Conservation (phyloP, 2,113 vertebrate genomes). For the Lophochroa leadbeateri region DNA sequence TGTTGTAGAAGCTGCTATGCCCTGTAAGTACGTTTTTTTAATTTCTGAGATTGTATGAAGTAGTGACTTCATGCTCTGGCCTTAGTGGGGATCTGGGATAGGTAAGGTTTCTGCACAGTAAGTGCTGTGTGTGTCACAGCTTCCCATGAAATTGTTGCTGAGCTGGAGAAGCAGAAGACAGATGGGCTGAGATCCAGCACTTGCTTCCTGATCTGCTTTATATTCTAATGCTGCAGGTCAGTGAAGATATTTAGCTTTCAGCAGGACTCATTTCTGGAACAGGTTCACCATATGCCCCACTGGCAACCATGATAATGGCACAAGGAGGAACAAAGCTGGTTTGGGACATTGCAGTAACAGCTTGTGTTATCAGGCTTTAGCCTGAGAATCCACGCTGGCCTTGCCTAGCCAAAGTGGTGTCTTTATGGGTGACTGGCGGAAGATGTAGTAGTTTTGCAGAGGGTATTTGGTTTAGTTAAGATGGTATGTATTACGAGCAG, state of each 20-base stretch:
- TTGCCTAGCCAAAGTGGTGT: background rate
- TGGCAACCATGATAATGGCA: background rate
- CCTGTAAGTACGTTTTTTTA: accelerated
- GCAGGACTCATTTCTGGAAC: background rate
- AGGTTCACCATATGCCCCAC: accelerated
- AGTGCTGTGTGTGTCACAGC: background rate
- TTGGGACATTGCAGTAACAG: background rate
- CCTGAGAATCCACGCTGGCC: background rate
- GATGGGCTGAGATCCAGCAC: background rate
- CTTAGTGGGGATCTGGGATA: background rate
- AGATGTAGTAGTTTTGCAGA: background rate
- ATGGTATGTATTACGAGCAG: background rate
- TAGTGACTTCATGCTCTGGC: background rate
- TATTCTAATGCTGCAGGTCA: background rate
- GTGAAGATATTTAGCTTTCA: background rate
- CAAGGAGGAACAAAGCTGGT: background rate
- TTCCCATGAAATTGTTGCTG: background rate
- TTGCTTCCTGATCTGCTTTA: background rate
- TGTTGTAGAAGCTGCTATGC: accelerated
- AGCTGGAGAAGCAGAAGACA: background rate
- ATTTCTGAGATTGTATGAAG: background rate
- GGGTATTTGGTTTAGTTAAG: background rate
- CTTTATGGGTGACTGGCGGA: background rate
- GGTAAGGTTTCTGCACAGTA: background rate
- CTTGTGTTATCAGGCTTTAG: background rate